Evolutionary conservation across 2,797 vertebrate species (phyloP), one percentile per base, ranked within the genome.

Genomic region (Alosa sapidissima): DNA sequence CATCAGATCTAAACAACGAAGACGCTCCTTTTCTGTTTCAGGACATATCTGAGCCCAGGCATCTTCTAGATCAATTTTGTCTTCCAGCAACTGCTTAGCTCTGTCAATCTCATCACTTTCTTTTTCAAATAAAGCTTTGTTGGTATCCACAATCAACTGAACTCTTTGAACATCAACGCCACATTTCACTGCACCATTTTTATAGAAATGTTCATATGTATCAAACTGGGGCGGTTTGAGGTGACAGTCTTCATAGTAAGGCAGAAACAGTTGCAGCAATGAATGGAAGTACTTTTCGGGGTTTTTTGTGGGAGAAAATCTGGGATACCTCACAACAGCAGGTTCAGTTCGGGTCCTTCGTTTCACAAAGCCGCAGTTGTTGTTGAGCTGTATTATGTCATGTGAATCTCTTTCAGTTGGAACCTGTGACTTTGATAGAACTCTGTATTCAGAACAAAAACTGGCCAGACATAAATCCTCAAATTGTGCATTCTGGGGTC

Each of bases 11-110:
- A 62, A 21, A 68, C 85, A 84, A 11, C 47, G 11, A 14, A 84
- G 48, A 1, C 60, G 78, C 5, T 86, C 78, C 1, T n/a, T 16
- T 72, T 86, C 78, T 48, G 78, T 24, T 21, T 86, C 78, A 6
- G 83, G 86, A 36, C 86, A 84, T 10, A 86, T 16, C 9, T 87
- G 81, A 41, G 81, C 58, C 86, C 81, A 84, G 0, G 83, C 62
- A 55, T 85, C 83, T 33, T 87, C 81, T 1, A 87, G 60, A 1
- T 84, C 81, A 75, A 1, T 14, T 0, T 41, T 13, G 0, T 84
- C 0, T 5, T 84, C 33, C 1, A 78, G 2, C 1, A 84, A 11
- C 16, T 55, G 0, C 33, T 55, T 48, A 58, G 83, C 58, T 4
- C 21, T 9, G 0, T 86, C 81, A 4, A 75, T 47, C 11, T 54